Conservation (phyloP, 2,888 invertebrate species). For the Melipona bicolor region DNA sequence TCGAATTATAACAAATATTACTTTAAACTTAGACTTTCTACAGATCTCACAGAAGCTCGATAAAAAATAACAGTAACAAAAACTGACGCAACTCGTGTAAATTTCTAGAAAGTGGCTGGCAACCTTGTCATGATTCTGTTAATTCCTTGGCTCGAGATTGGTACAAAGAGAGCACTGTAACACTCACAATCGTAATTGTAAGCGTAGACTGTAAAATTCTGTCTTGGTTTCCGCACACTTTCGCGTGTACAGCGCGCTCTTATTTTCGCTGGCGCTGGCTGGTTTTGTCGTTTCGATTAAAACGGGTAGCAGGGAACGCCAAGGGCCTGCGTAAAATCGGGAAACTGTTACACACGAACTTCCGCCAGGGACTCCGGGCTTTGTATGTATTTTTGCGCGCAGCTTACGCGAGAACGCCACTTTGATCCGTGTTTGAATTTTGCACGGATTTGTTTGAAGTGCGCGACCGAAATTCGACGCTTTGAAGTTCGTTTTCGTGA, state of each 20-base stretch:
- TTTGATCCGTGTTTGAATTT: conserved; percentile 14
- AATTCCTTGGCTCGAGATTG: conserved; percentile 14
- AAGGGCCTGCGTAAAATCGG: neutral
- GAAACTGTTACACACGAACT: conserved; percentile 8
- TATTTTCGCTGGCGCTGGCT: neutral
- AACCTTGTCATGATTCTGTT: conserved; percentile 26
- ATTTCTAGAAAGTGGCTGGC: neutral
- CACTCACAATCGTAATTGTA: neutral
- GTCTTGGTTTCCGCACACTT: neutral
- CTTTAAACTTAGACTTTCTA: too few species aligned
- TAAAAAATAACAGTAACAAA: neutral
- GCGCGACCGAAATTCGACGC: neutral
- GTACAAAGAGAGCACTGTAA: conserved; percentile 19
- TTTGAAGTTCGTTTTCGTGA: neutral
- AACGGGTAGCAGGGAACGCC: neutral
- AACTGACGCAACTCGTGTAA: neutral
- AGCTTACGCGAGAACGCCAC: neutral
- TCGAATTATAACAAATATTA: too few species aligned
- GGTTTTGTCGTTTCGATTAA: conserved; percentile 20
- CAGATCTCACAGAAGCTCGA: neutral
- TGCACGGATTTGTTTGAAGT: conserved; percentile 1
- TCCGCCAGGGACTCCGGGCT: neutral
- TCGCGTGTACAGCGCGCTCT: neutral
- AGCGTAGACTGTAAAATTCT: neutral
- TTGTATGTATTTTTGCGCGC: conserved; percentile 1